Base-by-base conservation (phyloP, 2,888 invertebrate genomes). In the Perithous albicinctus region DNA sequence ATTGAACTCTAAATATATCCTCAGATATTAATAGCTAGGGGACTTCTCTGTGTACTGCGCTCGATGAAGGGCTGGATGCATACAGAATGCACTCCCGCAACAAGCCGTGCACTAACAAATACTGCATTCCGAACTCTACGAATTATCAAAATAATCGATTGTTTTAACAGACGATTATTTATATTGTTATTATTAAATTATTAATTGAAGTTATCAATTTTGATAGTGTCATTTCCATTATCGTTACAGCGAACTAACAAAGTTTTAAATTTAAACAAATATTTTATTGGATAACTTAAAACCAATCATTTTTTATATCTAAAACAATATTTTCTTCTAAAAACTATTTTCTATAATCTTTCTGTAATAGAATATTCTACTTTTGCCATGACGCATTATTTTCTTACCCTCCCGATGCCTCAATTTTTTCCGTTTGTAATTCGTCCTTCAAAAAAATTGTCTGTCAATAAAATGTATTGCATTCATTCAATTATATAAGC, bases 1-100 rank as follows among this genome's bases (percentile, higher is more conserved):
- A 91, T 91, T 91, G 87, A 90, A 89, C 86, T 88, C 90, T 91
- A 91, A 91, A 91, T 91, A 91, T 91, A 91, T 87, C 87, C 86
- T 82, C 84, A 85, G 89, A 87, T 91, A 91, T 91, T 91, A 91
- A 91, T 91, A 91, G 91, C 35, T 12, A 23, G 38, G 63, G 85
- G 82, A 74, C 59, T 66, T 38, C 29, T 69, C 85, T 85, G 83
- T 85, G 46, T 76, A 82, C 79, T 35, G 48, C 70, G 77, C 80
- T 80, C 87, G 86, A 87, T 85, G 85, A 87, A 87, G 87, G 86
- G 83, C 86, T 80, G 70, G 29, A 72, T 59, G 41, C 48, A 26
- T 20, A 64, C 43, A 41, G 66, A 78, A 74, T 80, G 72, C 66
- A 73, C 56, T 73, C 26, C 43, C 69, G 38, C 48, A 35, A 64